Conservation (phyloP, 2,797 vertebrate species). For the Oceanodroma leucorhoa region DNA sequence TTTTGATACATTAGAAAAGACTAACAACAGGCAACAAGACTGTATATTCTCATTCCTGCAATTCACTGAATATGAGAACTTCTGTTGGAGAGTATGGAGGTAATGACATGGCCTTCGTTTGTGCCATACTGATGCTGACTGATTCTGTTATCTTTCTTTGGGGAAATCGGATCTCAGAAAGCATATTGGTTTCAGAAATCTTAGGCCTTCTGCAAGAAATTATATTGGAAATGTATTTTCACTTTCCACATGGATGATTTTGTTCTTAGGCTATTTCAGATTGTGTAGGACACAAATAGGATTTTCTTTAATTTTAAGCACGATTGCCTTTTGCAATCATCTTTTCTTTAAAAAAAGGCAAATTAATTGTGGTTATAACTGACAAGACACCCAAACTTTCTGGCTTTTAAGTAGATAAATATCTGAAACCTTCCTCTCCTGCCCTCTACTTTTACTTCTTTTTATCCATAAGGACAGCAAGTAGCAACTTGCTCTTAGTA, state of each 20-base stretch:
- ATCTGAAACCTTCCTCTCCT: background rate
- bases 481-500: background rate
- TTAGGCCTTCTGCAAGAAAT: background rate
- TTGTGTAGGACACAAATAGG: background rate
- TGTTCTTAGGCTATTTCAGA: background rate
- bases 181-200: background rate
- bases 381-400: background rate
- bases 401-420: background rate
- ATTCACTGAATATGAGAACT: background rate
- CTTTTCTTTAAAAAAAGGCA: background rate
- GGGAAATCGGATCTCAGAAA: background rate
- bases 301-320: constrained; percentile 32
- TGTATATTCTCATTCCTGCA: background rate
- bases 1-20: background rate
- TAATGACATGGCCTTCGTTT: background rate
- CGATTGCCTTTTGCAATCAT: background rate
- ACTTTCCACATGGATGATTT: background rate
- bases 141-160: background rate
- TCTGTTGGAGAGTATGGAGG: background rate
- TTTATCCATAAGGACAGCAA: background rate
- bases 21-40: background rate
- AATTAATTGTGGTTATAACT: background rate
- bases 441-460: background rate
- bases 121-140: background rate
- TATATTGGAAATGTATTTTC: background rate